phyloP scores from a whole-genome alignment of 2,797 vertebrate species.

The Oceanodroma leucorhoa region DNA sequence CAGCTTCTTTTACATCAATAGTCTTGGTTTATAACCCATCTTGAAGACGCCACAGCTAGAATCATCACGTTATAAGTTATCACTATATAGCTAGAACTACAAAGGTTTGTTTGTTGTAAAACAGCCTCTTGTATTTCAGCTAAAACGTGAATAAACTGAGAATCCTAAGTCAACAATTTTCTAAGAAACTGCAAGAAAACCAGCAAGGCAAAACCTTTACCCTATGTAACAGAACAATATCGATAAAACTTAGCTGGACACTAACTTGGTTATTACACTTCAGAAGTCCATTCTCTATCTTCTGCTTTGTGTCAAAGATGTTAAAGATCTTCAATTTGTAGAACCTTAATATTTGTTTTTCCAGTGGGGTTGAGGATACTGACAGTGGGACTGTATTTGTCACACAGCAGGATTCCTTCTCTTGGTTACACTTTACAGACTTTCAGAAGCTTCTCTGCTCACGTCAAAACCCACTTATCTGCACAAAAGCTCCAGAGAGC shows the following conservation, averaged over 20 bases:
- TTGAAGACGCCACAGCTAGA: background rate
- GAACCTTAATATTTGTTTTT: background rate
- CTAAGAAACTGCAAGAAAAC: background rate
- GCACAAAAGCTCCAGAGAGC: background rate
- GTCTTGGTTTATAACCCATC: background rate
- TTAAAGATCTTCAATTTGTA: background rate
- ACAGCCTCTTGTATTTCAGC: background rate
- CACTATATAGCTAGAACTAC: background rate
- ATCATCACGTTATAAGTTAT: rapidly evolving
- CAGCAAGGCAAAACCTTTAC: background rate
- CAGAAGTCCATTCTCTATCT: background rate
- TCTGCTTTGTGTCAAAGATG: background rate
- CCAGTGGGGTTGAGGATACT: background rate
- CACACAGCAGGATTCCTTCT: background rate
- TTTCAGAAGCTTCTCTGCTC: background rate
- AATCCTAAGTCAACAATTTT: background rate
- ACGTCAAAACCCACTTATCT: background rate
- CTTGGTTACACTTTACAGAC: background rate
- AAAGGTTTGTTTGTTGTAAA: background rate
- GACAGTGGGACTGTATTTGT: background rate
- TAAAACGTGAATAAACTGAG: background rate
- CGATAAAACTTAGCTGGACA: background rate
- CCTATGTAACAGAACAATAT: background rate
- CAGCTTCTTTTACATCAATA: background rate
- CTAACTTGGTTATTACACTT: background rate